phyloP scores from a whole-genome alignment of 2,797 vertebrate genomes.

The Onychomys torridus region DNA sequence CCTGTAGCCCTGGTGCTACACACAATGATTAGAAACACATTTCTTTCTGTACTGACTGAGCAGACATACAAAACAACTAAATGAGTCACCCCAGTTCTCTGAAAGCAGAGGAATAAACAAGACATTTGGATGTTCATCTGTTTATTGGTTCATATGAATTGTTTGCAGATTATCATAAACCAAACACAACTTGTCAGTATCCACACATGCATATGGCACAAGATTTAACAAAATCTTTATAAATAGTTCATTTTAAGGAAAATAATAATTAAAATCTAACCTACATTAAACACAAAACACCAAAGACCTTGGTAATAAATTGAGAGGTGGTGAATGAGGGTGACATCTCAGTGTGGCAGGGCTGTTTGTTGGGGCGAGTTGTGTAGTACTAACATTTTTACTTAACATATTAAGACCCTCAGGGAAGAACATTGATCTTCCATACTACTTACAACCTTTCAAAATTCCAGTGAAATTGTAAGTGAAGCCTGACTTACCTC shows the following conservation, averaged over 20 bases:
- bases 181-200: slow-evolving; percentile 50
- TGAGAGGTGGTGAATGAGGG: neutral
- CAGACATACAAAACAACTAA: slow-evolving; percentile 23
- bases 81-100: slow-evolving; percentile 22
- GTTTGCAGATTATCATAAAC: slow-evolving; percentile 61
- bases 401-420: neutral
- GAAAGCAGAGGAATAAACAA: slow-evolving; percentile 47
- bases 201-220: slow-evolving; percentile 54
- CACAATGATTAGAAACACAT: slow-evolving; percentile 46
- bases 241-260: slow-evolving; percentile 48
- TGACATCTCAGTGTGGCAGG: neutral
- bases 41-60: slow-evolving; percentile 31
- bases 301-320: slow-evolving; percentile 22
- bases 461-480: slow-evolving; percentile 37
- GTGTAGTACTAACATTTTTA: neutral
- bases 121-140: slow-evolving; percentile 45
- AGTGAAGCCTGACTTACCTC: neutral
- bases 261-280: slow-evolving; percentile 51
- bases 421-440: neutral
- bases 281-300: neutral
- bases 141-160: slow-evolving; percentile 71
- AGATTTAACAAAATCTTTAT: slow-evolving; percentile 56
- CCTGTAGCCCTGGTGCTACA: neutral
- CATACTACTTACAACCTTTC: neutral
- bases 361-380: neutral